Percentiles rank a stretch among this genome's conserved stretches.
Conservation (phyloP, 64 coral and sea anemone genomes). For the Actinia equina region DNA sequence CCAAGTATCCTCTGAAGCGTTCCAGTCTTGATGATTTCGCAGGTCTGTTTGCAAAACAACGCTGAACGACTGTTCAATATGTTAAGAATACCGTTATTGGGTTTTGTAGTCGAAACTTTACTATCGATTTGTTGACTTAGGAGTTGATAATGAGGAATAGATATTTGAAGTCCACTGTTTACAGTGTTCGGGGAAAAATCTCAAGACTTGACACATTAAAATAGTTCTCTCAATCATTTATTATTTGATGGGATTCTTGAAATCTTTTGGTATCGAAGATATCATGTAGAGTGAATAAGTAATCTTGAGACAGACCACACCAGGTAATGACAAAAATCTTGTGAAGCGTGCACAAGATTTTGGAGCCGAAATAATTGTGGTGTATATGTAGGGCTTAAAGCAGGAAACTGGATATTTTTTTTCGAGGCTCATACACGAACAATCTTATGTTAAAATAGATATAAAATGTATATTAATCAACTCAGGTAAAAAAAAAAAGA, state of each 20-base stretch:
- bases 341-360: neutral
- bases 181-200: neutral
- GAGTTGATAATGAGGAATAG: neutral
- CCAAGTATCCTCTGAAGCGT: neutral
- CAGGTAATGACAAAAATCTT: neutral
- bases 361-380: too few species aligned
- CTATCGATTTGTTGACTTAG: neutral
- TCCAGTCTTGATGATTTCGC: neutral
- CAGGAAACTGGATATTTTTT: neutral
- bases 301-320: neutral
- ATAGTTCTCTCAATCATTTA: neutral
- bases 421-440: neutral
- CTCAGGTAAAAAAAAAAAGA: neutral
- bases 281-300: neutral
- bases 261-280: constrained; percentile 8
- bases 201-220: neutral
- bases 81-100: neutral
- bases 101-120: neutral
- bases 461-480: neutral
- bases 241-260: constrained; percentile 1
- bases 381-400: neutral
- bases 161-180: neutral
- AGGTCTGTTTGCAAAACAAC: neutral
- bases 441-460: neutral
- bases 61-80: neutral